phyloP scores from a whole-genome alignment of 2,797 vertebrate genomes.

The Telmatherina bonti region DNA sequence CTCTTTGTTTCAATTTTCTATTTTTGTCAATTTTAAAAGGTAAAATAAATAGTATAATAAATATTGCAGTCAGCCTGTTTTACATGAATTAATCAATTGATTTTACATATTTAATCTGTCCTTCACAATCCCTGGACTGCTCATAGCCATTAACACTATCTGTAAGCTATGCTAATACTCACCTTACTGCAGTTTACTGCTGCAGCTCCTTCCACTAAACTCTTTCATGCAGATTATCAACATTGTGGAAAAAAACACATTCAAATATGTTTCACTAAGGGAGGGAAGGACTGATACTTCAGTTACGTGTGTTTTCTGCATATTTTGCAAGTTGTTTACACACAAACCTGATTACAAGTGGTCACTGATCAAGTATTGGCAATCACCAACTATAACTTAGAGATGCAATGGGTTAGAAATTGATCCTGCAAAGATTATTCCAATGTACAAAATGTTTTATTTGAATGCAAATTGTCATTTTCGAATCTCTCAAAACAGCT shows the following conservation, averaged over 20 bases:
- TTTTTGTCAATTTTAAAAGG: no score
- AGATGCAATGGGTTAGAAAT: not conserved
- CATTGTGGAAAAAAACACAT: not conserved
- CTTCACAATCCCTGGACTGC: no score
- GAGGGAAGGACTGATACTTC: no score
- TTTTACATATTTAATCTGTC: no score
- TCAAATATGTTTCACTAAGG: not conserved
- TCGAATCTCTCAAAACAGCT: not conserved
- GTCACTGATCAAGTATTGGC: not conserved
- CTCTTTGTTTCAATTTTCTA: no score
- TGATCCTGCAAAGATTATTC: not conserved
- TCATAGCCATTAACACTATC: no score
- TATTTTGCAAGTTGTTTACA: not conserved
- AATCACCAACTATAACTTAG: not conserved
- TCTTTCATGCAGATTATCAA: not conserved
- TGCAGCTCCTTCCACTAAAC: not conserved
- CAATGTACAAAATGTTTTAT: constrained; percentile 11
- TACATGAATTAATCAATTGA: no score
- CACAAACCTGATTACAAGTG: not conserved
- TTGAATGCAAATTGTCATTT: not conserved
- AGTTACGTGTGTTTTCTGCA: not conserved
- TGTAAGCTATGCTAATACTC: no score
- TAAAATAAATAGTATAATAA: no score
- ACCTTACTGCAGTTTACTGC: no score
- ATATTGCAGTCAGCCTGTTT: no score